These are phyloP conservation scores for Agrochola circellaris DNA, from an alignment of 2,888 invertebrate species.

Conservation along the genomic window DNA sequence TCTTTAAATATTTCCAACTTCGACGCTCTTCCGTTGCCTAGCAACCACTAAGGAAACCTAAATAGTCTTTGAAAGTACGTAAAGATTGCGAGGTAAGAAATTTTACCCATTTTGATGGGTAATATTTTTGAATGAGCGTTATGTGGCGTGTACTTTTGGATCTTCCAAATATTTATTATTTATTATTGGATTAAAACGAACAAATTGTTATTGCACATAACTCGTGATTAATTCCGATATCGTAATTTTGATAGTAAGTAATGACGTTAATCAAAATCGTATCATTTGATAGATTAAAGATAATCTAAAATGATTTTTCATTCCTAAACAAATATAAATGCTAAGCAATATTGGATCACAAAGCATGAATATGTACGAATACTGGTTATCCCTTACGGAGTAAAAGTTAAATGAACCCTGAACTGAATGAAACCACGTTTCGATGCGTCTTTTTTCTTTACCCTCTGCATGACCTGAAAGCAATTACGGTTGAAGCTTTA, in stretches of 20 bases:
- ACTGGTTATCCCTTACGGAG: not conserved
- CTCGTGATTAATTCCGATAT: slow-evolving; percentile 2
- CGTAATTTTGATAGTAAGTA: slow-evolving; percentile 12
- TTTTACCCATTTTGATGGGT: too few relatives aligned
- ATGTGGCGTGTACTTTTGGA: too few relatives aligned
- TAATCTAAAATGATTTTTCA: slow-evolving; percentile 10
- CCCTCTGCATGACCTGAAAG: not conserved
- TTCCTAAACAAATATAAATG: not conserved
- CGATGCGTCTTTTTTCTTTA: slow-evolving; percentile 24
- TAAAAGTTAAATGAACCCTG: slow-evolving; percentile 29
- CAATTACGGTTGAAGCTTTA: slow-evolving; percentile 16
- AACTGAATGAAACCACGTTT: slow-evolving; percentile 9
- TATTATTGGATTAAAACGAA: slow-evolving; percentile 18
- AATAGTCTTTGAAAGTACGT: too few relatives aligned
- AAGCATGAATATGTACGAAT: not conserved
- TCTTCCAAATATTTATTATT: not conserved
- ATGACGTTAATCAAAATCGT: slow-evolving; percentile 30
- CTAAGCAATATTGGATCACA: not conserved
- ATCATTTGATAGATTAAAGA: slow-evolving; percentile 14
- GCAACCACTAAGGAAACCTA: too few relatives aligned
- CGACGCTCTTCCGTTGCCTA: too few relatives aligned
- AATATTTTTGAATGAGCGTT: too few relatives aligned
- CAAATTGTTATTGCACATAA: slow-evolving; percentile 9
- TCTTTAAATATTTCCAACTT: too few relatives aligned
- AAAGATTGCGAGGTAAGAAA: too few relatives aligned